These are phyloP conservation scores for Dasysyrphus tricinctus DNA, from an alignment of 2,888 invertebrate genomes.

Conservation along the genomic window DNA sequence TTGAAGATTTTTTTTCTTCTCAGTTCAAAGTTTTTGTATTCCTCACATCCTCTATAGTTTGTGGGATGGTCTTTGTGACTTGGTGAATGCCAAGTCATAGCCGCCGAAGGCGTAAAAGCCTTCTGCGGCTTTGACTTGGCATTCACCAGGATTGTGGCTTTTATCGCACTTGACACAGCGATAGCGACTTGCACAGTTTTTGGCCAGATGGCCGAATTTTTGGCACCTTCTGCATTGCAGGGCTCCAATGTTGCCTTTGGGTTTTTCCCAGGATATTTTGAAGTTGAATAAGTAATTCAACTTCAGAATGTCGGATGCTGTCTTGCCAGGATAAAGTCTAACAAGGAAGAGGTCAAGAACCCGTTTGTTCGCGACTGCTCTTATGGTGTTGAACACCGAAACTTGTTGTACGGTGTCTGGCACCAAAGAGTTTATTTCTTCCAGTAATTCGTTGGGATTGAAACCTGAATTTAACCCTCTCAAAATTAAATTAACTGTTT, in stretches of 20 bases:
- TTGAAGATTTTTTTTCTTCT: not conserved
- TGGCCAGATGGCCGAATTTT: no score
- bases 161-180: not conserved
- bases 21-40: not conserved
- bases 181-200: not conserved
- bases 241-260: not conserved
- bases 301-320: not conserved
- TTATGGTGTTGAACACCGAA: not conserved
- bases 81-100: no score
- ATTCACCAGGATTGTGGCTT: not conserved
- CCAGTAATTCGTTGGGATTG: no score
- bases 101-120: not conserved
- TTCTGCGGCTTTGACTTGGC: not conserved
- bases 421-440: no score
- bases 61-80: conserved; percentile 1
- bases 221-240: not conserved
- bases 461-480: no score
- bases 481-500: no score
- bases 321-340: not conserved
- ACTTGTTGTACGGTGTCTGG: not conserved
- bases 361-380: not conserved
- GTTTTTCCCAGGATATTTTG: not conserved
- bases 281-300: not conserved
- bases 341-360: not conserved
- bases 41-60: conserved; percentile 5